Base-by-base conservation (phyloP, 2,888 invertebrate species). In the Chrysomela aeneicollis region DNA sequence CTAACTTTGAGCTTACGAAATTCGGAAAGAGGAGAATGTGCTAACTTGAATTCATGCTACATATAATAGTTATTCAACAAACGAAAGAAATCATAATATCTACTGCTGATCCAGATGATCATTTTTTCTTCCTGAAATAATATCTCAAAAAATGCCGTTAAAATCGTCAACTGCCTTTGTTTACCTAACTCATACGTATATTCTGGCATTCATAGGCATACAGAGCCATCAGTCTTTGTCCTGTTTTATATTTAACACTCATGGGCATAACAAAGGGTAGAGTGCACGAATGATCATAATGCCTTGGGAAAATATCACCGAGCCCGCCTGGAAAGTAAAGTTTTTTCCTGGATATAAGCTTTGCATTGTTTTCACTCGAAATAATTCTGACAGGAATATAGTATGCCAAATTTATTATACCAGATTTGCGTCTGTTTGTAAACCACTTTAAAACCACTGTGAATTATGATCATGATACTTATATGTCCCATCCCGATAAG, bases 181-280 rank as follows among this genome's bases (percentile, higher is more conserved):
- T 61, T 64, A 35, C 26, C 46, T 47, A 50, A 64, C 51, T 61
- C 47, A 30, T 15, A 46, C 57, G 55, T 55, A 53, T 60, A 42
- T 15, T 50, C 49, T 53, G 50, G 63, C 59, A 59, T 64, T 32
- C 50, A 49, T 50, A 47, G 3, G 42, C n/a, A 4, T 52, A 52
- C 10, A 47, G 61, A 53, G 50, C 61, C 51, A 65, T 65, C 64
- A 54, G 26, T 65, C 64, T 59, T 58, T 61, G 61, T 65, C 64
- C 47, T 10, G 58, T 61, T 65, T 61, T 61, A 61, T 65, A 65
- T 65, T 65, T 37, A 47, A 65, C 61, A 64, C 52, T 57, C 61
- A 42, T 58, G 55, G 26, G 51, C 50, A 58, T 46, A 51, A 64
- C 64, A 64, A 64, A 55, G 49, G 54, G 58, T 26, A 61, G 32